phyloP scores from a whole-genome alignment of 2,888 invertebrate genomes.

The Synanthedon tipuliformis region DNA sequence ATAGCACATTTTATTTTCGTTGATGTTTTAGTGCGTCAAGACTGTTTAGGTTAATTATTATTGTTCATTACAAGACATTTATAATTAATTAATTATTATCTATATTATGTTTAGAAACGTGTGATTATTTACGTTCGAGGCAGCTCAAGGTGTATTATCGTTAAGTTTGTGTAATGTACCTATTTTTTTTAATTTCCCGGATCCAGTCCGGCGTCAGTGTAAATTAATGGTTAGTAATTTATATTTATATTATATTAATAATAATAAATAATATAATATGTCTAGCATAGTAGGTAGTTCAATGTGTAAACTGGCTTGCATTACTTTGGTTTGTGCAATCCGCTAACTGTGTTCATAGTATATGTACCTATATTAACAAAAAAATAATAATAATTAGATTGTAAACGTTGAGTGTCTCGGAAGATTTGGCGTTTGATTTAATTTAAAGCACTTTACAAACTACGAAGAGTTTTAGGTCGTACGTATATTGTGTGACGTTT shows the following conservation, averaged over 20 bases:
- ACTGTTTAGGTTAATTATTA: slow-evolving; percentile 41
- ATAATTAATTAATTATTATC: slow-evolving; percentile 11
- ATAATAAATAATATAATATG: no score
- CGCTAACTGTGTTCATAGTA: slow-evolving; percentile 51
- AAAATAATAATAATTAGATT: no score
- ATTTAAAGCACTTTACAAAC: no score
- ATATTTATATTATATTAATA: no score
- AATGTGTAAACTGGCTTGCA: slow-evolving; percentile 23
- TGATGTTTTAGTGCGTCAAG: slow-evolving; percentile 34
- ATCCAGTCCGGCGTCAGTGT: no score
- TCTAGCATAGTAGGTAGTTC: no score
- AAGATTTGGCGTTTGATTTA: no score
- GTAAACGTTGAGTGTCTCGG: no score
- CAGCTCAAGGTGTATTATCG: slow-evolving; percentile 19
- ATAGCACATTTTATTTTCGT: slow-evolving; percentile 28
- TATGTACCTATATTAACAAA: slow-evolving; percentile 8
- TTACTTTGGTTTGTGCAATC: slow-evolving; percentile 42
- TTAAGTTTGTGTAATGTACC: neutral
- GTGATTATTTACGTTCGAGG: slow-evolving; percentile 8
- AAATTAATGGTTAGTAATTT: no score
- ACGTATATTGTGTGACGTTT: no score
- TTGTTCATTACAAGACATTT: slow-evolving; percentile 37
- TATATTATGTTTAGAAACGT: slow-evolving; percentile 11
- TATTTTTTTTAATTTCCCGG: no score
- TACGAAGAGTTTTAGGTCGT: no score